Base-by-base conservation (phyloP, 1,140 invertebrate genomes). In the Drosophila nigrodunni region DNA sequence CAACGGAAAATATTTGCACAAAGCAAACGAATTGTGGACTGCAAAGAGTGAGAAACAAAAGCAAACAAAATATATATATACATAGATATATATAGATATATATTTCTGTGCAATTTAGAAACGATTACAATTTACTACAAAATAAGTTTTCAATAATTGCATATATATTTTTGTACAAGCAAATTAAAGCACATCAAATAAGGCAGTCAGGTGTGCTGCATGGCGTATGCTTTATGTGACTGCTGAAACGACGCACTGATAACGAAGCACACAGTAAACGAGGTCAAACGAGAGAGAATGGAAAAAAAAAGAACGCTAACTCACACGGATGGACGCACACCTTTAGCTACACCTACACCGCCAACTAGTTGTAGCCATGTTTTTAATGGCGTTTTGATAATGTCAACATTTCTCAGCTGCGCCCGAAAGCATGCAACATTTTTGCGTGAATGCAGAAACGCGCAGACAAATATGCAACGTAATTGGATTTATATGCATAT, bases 311-410 rank as follows among this genome's bases (percentile, higher is more conserved):
- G n/a, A n/a, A 35, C 52, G 44, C 50, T 34, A 64, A 49, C 62
- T 66, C 54, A 58, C 41, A 37, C 43, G 6, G 25, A 18, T n/a
- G 49, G 34, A 34, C 35, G 41, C 9, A 57, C 41, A 15, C 15
- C 15, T 15, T 15, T 15, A 66, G 30, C 11, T 11, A 11, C 7
- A 49, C 10, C 41, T 18, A 15, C 13, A 9, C 10, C 13, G 11
- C 52, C 37, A 62, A 30, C 2, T 34, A 2, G 8, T 18, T n/a
- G 10, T 37, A 43, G 47, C 68, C 21, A 43, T 49, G 47, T 74
- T 68, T 68, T 74, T 74, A 68, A 68, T 74, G 71, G 71, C 55
- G 55, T 74, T 74, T 68, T 74, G 71, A 74, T 68, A 74, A 68
- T 74, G 64, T 74, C 64, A 73, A 67, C 70, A 74, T 68, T 60